Base-by-base conservation (phyloP, 2,113 vertebrate species). In the Recurvirostra avosetta region DNA sequence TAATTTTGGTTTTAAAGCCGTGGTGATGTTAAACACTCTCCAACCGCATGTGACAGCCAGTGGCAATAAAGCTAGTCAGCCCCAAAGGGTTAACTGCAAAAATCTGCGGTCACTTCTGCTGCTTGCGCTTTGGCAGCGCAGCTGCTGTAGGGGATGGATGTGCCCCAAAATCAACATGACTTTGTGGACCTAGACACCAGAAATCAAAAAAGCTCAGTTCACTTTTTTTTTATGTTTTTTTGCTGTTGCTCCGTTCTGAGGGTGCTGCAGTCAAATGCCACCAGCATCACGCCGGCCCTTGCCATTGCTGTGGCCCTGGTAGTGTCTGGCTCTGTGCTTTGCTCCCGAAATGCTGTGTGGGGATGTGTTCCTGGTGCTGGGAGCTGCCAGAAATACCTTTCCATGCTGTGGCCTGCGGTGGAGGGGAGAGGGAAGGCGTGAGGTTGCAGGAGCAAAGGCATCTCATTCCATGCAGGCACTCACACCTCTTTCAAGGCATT, bases 401-500 rank as follows among this genome's bases (percentile, higher is more conserved):
- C 0, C 0, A 2, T 41, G 38, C 43, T 4, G 1, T 30, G 56
- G 29, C 2, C 0, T 61, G 38, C 26, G 40, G n/a, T 55, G 22
- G 45, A 82, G 29, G 17, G 12, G 73, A 55, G 15, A 78, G 23
- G 62, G 30, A 53, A 56, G 32, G 59, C 0, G 0, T 26, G 71
- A 73, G 12, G 23, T 23, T 65, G 32, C 22, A 50, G 83, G 47
- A 56, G 27, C 58, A 88, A 79, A 73, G 61, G 15, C 26, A 52
- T 68, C 72, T 88, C 12, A 12, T 70, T 23, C 45, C 72, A 26
- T 0, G 2, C 4, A 4, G 50, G 40, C 1, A 5, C 22, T 76
- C 29, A 34, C 14, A n/a, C 8, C 8, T 43, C n/a, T 90, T 73
- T 58, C 20, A 45, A 1, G 59, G 30, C 16, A 2, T 9, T 71